These are phyloP conservation scores for Chaetogeoica ovagalla DNA, from an alignment of 2,888 invertebrate genomes.

Conservation along the genomic window DNA sequence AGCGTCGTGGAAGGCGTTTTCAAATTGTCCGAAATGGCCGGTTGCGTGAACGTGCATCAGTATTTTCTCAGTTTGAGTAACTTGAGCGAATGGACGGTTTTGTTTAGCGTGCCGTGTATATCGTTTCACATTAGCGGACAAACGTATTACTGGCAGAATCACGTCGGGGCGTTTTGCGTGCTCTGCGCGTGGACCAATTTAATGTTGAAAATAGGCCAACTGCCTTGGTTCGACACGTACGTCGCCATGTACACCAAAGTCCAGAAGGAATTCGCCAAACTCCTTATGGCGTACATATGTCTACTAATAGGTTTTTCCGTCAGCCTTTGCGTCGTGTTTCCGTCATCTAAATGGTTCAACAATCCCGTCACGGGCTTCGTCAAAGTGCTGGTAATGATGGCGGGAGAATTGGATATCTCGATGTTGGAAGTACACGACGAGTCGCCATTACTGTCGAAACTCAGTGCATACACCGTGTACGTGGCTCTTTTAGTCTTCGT, in stretches of 20 bases:
- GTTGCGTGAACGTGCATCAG: conserved; percentile 76
- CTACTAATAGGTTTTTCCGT: conserved; percentile 83
- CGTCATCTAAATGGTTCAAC: conserved; percentile 77
- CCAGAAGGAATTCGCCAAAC: conserved; percentile 81
- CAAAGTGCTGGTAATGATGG: conserved; percentile 86
- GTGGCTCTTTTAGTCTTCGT: conserved; percentile 80
- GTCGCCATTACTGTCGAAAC: conserved; percentile 68
- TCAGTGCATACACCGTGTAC: conserved; percentile 80
- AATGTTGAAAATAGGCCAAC: conserved; percentile 85
- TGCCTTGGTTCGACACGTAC: conserved; percentile 85
- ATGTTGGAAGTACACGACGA: conserved; percentile 62
- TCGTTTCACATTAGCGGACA: conserved; percentile 71
- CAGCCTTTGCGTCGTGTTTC: conserved; percentile 85
- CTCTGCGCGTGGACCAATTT: conserved; percentile 84
- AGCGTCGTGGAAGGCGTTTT: conserved; percentile 68
- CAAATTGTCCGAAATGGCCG: conserved; percentile 79
- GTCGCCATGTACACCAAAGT: conserved; percentile 89
- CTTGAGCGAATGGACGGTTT: conserved; percentile 84
- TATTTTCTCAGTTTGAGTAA: conserved; percentile 83
- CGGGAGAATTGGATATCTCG: conserved; percentile 79
- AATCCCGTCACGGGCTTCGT: conserved; percentile 83
- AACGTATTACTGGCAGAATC: conserved; percentile 81
- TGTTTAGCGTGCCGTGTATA: conserved; percentile 81
- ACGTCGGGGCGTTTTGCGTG: conserved; percentile 83
- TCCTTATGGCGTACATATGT: conserved; percentile 82